Percentiles rank a stretch among this genome's conserved stretches.
Evolutionary conservation across 2,888 invertebrate genomes (phyloP).

Genomic region (Catonia carolina): DNA sequence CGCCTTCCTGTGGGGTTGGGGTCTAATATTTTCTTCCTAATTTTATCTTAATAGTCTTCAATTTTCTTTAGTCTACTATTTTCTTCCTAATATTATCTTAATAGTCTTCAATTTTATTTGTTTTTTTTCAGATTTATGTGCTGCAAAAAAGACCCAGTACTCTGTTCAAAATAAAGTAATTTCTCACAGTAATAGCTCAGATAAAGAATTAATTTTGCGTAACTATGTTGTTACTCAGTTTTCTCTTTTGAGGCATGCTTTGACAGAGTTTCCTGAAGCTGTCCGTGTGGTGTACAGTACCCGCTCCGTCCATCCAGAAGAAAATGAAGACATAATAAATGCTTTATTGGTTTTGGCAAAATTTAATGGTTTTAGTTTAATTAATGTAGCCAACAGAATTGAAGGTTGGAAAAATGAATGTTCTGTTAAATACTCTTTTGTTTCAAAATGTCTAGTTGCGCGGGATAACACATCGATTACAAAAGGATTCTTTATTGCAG

Average conservation of each 20-base stretch:
- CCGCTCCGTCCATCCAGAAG: conserved; percentile 81
- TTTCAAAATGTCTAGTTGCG: conserved; percentile 70
- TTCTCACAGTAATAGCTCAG: conserved; percentile 28
- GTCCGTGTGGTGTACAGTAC: conserved; percentile 92
- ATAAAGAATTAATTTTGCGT: conserved; percentile 50
- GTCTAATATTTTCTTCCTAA: too few relatives aligned
- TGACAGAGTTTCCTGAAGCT: conserved; percentile 75
- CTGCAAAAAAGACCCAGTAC: conserved; percentile 1
- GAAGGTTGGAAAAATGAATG: conserved; percentile 42
- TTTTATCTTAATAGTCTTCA: too few relatives aligned
- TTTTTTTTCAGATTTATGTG: too few relatives aligned
- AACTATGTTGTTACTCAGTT: conserved; percentile 73
- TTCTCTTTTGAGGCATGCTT: conserved; percentile 76
- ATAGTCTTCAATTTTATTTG: too few relatives aligned
- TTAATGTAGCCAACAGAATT: conserved; percentile 26
- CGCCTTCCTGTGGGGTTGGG: too few relatives aligned
- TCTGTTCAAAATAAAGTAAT: background rate
- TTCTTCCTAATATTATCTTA: too few relatives aligned
- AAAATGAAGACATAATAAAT: conserved; percentile 86
- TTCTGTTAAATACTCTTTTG: conserved; percentile 57
- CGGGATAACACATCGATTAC: conserved; percentile 69
- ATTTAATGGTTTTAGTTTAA: conserved; percentile 30
- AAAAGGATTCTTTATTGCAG: conserved; percentile 92
- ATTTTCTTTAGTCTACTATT: too few relatives aligned
- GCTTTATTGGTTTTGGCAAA: conserved; percentile 53